These are phyloP conservation scores for Lepus oiostolus DNA, from an alignment of 2,797 vertebrate genomes.

Conservation along the genomic window DNA sequence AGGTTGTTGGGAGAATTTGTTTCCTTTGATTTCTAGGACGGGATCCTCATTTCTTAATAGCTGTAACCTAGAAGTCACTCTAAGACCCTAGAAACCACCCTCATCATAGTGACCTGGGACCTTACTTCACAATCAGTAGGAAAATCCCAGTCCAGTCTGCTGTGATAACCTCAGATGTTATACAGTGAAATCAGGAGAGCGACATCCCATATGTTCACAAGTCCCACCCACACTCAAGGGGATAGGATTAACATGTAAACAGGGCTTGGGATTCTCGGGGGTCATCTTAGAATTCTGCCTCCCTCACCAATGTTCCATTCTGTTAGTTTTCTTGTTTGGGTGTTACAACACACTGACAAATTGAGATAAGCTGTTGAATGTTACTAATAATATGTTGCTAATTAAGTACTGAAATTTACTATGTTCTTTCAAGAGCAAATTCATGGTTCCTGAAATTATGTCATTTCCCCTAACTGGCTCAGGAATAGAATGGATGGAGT, in stretches of 20 bases:
- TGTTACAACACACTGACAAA: not conserved
- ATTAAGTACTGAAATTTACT: constrained; percentile 3
- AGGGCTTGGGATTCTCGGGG: not conserved
- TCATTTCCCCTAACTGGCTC: not conserved
- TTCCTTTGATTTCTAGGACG: constrained; percentile 4
- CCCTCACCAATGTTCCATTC: not conserved
- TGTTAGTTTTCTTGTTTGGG: constrained; percentile 7
- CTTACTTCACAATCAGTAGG: not conserved
- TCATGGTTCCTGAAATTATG: not conserved
- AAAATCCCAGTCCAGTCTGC: not conserved
- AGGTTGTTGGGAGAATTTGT: not conserved
- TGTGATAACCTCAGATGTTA: not conserved
- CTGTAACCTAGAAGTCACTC: not conserved
- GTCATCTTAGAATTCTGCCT: not conserved
- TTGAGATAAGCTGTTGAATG: not conserved
- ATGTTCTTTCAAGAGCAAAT: constrained; percentile 1
- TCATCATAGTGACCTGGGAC: not conserved
- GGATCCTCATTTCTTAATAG: not conserved
- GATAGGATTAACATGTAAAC: not conserved
- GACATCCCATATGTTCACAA: not conserved
- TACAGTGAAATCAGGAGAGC: not conserved
- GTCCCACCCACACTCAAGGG: not conserved
- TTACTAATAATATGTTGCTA: constrained; percentile 19
- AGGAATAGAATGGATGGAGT: not conserved
- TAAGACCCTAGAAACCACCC: not conserved